Percentiles rank a stretch among this genome's conserved stretches.
Conservation (phyloP, 2,888 invertebrate species). For the Uloborus plumipes region DNA sequence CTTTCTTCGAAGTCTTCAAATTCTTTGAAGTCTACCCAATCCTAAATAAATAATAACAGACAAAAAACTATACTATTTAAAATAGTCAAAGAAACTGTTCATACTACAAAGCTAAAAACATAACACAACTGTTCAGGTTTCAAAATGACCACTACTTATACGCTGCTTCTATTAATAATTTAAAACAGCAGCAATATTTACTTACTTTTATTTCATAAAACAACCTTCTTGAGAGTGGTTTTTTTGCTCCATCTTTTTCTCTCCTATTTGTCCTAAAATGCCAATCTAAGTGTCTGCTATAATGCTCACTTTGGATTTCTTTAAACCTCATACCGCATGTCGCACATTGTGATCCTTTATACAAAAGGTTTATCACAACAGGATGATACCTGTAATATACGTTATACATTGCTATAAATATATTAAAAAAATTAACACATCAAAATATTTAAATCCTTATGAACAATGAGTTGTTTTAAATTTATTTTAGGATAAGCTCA, state of each 20-base stretch:
- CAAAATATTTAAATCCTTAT: too few relatives aligned
- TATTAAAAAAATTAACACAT: background rate
- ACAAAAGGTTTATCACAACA: conserved; percentile 78
- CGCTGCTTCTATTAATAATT: too few relatives aligned
- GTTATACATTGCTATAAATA: background rate
- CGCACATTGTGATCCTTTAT: conserved; percentile 94
- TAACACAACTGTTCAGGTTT: too few relatives aligned
- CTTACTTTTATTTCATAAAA: conserved; percentile 80
- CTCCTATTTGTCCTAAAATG: conserved; percentile 95
- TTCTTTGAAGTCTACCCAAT: conserved; percentile 96
- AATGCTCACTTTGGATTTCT: conserved; percentile 84
- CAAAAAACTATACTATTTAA: background rate
- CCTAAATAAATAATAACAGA: conserved; percentile 74
- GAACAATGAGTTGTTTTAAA: too few relatives aligned
- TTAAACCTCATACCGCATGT: conserved; percentile 96
- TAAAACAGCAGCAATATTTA: conserved; percentile 21
- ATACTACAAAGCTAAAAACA: too few relatives aligned
- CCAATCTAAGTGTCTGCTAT: conserved; percentile 96
- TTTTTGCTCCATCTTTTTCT: conserved; percentile 86
- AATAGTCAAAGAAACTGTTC: background rate
- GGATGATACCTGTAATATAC: conserved; percentile 21
- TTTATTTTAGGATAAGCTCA: too few relatives aligned
- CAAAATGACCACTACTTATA: too few relatives aligned
- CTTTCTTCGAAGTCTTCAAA: conserved; percentile 91
- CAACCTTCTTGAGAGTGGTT: conserved; percentile 89